Conservation (phyloP, 2,888 invertebrate genomes). For the Neocrepidodera transversa region DNA sequence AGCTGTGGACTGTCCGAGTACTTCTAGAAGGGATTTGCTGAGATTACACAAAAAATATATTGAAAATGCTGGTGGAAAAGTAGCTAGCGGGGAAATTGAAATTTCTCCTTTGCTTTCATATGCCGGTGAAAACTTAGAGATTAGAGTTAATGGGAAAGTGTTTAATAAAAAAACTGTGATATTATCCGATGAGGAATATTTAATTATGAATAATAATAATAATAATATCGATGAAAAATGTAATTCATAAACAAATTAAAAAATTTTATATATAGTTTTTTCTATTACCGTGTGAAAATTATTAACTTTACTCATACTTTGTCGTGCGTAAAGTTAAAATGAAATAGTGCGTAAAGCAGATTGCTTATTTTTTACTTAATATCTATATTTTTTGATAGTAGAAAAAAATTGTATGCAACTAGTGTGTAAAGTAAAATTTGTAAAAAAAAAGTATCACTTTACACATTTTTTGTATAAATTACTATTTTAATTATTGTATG, state of each 20-base stretch:
- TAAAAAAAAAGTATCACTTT: no score
- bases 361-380: no score
- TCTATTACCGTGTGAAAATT: no score
- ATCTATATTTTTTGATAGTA: no score
- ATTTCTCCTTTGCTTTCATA: constrained; percentile 92
- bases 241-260: neutral
- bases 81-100: constrained; percentile 77
- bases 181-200: constrained; percentile 43
- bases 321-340: no score
- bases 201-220: constrained; percentile 33
- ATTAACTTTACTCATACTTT: no score
- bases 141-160: constrained; percentile 45
- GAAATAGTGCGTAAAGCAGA: no score
- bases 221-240: constrained; percentile 20
- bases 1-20: constrained; percentile 90
- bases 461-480: no score
- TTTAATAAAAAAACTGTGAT: constrained; percentile 45
- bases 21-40: constrained; percentile 80
- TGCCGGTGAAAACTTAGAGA: constrained; percentile 83
- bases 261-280: neutral
- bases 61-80: constrained; percentile 79
- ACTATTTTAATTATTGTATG: no score
- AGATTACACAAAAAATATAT: constrained; percentile 81
- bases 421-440: no score
- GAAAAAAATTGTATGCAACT: no score